Conservation (phyloP, 2,888 invertebrate species). For the Ischnus inquisitorius region DNA sequence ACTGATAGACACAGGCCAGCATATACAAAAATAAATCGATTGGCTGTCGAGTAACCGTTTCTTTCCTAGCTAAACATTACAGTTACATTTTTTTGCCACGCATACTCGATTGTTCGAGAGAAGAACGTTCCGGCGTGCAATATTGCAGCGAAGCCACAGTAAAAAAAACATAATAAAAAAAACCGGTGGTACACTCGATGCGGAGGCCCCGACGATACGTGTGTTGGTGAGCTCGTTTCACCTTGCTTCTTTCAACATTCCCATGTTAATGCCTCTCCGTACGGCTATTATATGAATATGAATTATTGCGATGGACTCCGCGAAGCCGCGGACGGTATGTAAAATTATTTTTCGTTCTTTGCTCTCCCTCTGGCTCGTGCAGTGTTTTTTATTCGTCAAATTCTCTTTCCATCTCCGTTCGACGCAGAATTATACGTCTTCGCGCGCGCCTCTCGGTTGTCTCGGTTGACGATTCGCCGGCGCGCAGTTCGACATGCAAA, state of each 20-base stretch:
- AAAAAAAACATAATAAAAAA: too few species aligned
- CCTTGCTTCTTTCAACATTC: conserved; percentile 55
- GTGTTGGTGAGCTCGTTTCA: conserved; percentile 45
- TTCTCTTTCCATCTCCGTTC: neutral
- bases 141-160: too few species aligned
- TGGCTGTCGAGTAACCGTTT: too few species aligned
- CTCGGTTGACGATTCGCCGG: conserved; percentile 47
- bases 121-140: too few species aligned
- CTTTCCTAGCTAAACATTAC: too few species aligned
- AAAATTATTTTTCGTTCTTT: conserved; percentile 47
- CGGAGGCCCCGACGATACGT: neutral
- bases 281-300: conserved; percentile 61
- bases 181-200: too few species aligned
- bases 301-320: conserved; percentile 54
- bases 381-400: neutral
- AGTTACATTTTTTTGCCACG: too few species aligned
- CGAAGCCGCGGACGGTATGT: neutral
- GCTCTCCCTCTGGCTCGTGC: neutral
- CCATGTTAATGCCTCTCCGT: conserved; percentile 34
- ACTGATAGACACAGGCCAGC: too few species aligned
- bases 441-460: conserved; percentile 20
- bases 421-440: conserved; percentile 44
- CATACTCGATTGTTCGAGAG: too few species aligned
- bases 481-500: conserved; percentile 44
- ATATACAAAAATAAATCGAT: too few species aligned